Conservation (phyloP, 23 tunicate genomes). For the Styela plicata region DNA sequence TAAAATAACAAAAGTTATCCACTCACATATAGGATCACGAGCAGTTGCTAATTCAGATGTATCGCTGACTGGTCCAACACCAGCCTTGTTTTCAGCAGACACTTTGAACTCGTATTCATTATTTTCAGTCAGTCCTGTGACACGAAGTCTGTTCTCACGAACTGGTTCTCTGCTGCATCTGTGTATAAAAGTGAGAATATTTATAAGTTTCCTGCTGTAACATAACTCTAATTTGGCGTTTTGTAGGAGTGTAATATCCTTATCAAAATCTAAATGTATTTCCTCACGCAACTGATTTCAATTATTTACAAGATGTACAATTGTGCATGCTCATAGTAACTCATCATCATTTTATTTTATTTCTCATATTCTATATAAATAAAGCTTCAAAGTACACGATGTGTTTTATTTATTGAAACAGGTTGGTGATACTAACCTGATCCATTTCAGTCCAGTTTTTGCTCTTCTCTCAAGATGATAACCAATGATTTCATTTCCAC, state of each 20-base stretch:
- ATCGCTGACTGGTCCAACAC: conserved; percentile 62
- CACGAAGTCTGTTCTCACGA: conserved; percentile 61
- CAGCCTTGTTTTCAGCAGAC: conserved; percentile 84
- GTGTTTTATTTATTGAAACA: too few species aligned
- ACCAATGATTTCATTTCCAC: conserved; percentile 76
- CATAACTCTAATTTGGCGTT: too few species aligned
- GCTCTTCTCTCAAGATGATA: conserved; percentile 70
- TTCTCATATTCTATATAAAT: neutral
- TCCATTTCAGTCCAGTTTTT: conserved; percentile 79
- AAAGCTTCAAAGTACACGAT: too few species aligned
- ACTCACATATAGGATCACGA: conserved; percentile 46
- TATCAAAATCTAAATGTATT: too few species aligned
- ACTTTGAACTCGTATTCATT: conserved; percentile 82
- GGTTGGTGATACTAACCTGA: conserved; percentile 67
- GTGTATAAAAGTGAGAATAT: conserved; percentile 1
- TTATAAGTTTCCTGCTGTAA: too few species aligned
- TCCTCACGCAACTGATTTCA: too few species aligned
- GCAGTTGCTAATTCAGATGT: conserved; percentile 63
- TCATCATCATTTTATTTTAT: neutral
- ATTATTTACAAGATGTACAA: too few species aligned
- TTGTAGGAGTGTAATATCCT: too few species aligned
- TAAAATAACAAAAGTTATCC: too few species aligned
- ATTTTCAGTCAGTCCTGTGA: conserved; percentile 73
- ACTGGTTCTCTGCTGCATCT: conserved; percentile 84
- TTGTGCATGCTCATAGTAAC: too few species aligned